Evolutionary conservation across 2,113 vertebrate genomes (phyloP), one percentile per base, ranked within the genome.

Genomic region (Triplophysa siluroides): DNA sequence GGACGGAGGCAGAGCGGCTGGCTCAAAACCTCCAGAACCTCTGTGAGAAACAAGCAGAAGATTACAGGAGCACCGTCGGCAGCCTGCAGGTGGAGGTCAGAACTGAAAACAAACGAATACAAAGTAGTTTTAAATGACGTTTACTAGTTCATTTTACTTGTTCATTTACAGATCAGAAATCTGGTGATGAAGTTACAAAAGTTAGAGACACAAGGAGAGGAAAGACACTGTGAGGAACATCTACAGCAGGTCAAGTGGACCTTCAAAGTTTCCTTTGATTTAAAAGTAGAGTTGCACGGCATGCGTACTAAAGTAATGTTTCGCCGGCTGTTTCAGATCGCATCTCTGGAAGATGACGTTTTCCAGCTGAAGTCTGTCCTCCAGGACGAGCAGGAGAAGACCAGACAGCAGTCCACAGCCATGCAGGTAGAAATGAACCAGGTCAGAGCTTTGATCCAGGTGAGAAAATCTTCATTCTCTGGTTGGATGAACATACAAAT

Each of bases 331-430:
- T 58, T 45, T 54, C 45, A 91, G 88, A 45, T 88, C 60, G 70
- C 68, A 2, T 83, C 52, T 67, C 76, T 90, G 70, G 78, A 84
- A 66, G 47, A 78, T 61, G 80, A 89, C 45, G 62, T 88, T 67
- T 63, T 65, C 24, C 78, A 1, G n/a, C 45, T 90, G 24, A 81
- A 86, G 62, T 66, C 24, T 2, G 75, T 43, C 12, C 76, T 86
- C 16, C 80, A 82, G 78, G 72, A 87, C 9, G 84, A 87, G 60
- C 83, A 82, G 60, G 64, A 81, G 61, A 79, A 81, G 18, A 70
- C 79, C 58, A 66, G 79, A 19, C 85, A 86, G 83, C 81, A 86
- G n/a, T 19, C 33, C 52, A 79, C 80, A 23, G 50, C 80, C 26
- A 24, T 81, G 43, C 84, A 86, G 69, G 62, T 56, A 63, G 79